Percentiles rank a stretch among this genome's conserved stretches.
phyloP scores from a whole-genome alignment of 1,140 invertebrate genomes.

The Musca domestica region DNA sequence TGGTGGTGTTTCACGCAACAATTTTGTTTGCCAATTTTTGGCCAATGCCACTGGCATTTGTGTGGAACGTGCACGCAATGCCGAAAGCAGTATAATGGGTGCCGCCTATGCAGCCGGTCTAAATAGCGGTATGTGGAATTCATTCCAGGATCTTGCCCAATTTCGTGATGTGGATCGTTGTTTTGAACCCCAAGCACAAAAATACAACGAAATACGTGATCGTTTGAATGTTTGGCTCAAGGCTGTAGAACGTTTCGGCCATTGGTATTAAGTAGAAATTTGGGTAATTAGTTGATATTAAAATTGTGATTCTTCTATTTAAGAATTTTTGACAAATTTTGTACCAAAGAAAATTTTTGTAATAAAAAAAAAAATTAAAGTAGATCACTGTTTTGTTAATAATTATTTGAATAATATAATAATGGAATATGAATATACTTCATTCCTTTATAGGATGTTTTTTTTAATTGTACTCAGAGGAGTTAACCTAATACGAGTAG shows the following conservation, averaged over 20 bases:
- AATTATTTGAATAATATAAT: too few relatives aligned
- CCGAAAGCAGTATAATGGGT: constrained; percentile 77
- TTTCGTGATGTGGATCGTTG: constrained; percentile 61
- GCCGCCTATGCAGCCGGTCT: constrained; percentile 80
- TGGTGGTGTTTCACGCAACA: constrained; percentile 89
- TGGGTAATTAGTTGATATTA: background rate
- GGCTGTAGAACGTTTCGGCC: constrained; percentile 66
- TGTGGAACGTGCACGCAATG: constrained; percentile 67
- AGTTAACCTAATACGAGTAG: too few relatives aligned
- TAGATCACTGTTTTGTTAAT: too few relatives aligned
- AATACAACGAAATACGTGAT: constrained; percentile 52
- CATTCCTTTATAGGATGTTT: too few relatives aligned
- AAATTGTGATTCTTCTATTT: constrained; percentile 9
- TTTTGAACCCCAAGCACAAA: constrained; percentile 62
- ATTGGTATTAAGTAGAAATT: constrained; percentile 66
- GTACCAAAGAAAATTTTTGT: background rate
- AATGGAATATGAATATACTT: too few relatives aligned
- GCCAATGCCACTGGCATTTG: constrained; percentile 73
- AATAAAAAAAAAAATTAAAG: too few relatives aligned
- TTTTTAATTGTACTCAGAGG: too few relatives aligned
- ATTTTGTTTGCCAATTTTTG: constrained; percentile 85
- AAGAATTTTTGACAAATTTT: too few relatives aligned
- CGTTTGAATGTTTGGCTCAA: constrained; percentile 64
- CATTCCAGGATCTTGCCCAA: constrained; percentile 63
- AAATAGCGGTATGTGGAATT: constrained; percentile 74